Conservation (phyloP, 2,888 invertebrate genomes). For the Temnothorax ravouxi region DNA sequence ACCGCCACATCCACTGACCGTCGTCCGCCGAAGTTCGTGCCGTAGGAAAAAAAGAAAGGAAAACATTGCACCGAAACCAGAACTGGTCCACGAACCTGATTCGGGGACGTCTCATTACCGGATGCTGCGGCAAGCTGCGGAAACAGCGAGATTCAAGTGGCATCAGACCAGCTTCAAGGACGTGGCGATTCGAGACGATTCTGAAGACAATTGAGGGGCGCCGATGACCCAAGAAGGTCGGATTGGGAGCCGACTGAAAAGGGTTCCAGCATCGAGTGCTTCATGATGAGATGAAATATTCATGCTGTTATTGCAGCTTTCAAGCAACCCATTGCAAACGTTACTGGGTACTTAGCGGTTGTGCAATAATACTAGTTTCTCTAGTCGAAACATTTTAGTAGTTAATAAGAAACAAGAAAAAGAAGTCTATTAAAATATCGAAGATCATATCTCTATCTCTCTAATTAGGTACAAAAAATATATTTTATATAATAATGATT, state of each 20-base stretch:
- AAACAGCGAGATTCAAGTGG: conserved; percentile 75
- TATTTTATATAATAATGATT: background rate
- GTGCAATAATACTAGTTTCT: conserved; percentile 18
- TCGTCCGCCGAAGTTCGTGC: conserved; percentile 65
- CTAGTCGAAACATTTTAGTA: conserved; percentile 25
- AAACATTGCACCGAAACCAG: conserved; percentile 73
- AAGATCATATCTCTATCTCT: background rate
- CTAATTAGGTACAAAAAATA: background rate
- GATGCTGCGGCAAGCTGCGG: conserved; percentile 80
- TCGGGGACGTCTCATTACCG: conserved; percentile 75
- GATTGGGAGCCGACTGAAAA: conserved; percentile 44
- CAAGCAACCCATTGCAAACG: conserved; percentile 24
- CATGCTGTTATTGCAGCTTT: conserved; percentile 82
- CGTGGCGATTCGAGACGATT: conserved; percentile 61
- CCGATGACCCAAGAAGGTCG: conserved; percentile 72
- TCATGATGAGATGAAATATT: conserved; percentile 76
- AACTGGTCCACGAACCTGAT: conserved; percentile 76
- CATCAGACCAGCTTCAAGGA: conserved; percentile 76
- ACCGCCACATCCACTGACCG: conserved; percentile 75
- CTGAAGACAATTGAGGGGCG: conserved; percentile 69
- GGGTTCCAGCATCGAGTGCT: conserved; percentile 48
- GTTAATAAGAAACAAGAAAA: background rate
- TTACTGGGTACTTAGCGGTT: background rate
- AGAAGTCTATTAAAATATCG: background rate
- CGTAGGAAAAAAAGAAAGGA: conserved; percentile 66